phyloP scores from a whole-genome alignment of 2,113 vertebrate genomes.

The Cygnus buccinator region DNA sequence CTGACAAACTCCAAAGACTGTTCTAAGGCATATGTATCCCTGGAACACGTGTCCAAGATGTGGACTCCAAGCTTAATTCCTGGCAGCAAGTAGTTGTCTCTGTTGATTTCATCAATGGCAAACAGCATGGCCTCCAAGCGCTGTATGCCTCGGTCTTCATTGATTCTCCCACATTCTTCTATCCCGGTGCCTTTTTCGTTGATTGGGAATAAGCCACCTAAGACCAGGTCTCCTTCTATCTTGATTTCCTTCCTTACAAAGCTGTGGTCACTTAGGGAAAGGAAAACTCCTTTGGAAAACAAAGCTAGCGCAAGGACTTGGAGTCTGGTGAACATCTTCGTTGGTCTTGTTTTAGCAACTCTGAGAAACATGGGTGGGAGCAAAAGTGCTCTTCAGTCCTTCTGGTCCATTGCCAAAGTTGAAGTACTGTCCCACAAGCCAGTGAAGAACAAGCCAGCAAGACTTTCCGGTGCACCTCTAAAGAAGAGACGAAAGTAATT shows the following conservation, averaged over 20 bases:
- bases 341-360: constrained; percentile 59
- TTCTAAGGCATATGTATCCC: constrained; percentile 97
- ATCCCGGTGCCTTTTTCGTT: constrained; percentile 94
- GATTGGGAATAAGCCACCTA: constrained; percentile 96
- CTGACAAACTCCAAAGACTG: constrained; percentile 98
- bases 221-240: constrained; percentile 95
- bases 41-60: constrained; percentile 96
- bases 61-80: constrained; percentile 94
- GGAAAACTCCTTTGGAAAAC: constrained; percentile 87
- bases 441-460: constrained; percentile 74
- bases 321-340: constrained; percentile 85
- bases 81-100: constrained; percentile 86
- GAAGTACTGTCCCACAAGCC: constrained; percentile 70
- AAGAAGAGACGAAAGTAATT: constrained; percentile 65
- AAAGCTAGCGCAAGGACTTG: constrained; percentile 85
- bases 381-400: constrained; percentile 60
- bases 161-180: constrained; percentile 96
- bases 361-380: constrained; percentile 61
- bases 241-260: constrained; percentile 93
- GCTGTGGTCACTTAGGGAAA: constrained; percentile 87
- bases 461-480: constrained; percentile 79
- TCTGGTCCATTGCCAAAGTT: constrained; percentile 78
- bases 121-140: constrained; percentile 98
- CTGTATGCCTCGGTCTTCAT: constrained; percentile 95
- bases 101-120: constrained; percentile 96